Evolutionary conservation across 2,888 invertebrate genomes (phyloP), one percentile per base, ranked within the genome.

Genomic region (Hymenopus coronatus): DNA sequence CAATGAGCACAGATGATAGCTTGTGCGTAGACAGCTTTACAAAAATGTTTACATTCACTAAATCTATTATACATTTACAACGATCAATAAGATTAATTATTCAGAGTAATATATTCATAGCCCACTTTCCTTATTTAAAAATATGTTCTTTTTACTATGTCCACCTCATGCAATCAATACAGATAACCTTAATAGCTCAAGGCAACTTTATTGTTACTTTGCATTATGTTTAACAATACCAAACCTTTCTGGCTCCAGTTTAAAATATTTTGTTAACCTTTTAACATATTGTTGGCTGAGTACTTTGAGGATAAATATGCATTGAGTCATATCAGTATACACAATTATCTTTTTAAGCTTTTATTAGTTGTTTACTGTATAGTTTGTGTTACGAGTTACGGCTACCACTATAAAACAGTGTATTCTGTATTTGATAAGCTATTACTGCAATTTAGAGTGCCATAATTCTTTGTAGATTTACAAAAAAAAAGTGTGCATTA

Each of bases 1-100:
- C 46, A 46, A 28, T 20, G 85, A 25, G 46, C 33, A 85, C 8
- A 54, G 85, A 54, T 28, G 46, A 85, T 27, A 46, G 54, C 54
- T 87, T 87, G 87, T 87, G 87, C 87, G 87, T 81, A 81, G 81
- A 70, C 87, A 87, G 87, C 87, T 81, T 81, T 70, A 87, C 30
- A 82, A 87, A 70, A 87, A 20, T 70, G 15, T 70, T 70, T 70
- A 70, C 54, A 70, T 70, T 70, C 54, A 70, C 54, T 70, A 70
- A 70, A 70, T 20, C 54, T 70, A 70, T 40, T 40, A 40, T 40
- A 70, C 54, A 70, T 20, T 8, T 70, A 70, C 54, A 70, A 70
- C 40, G 12, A 20, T 70, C 54, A 70, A 25, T 70, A 70, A 70
- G 54, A 70, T 70, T 15, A 70, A 70, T 15, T 70, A 70, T 70